A percentile compares a stretch with the other conserved stretches of the same genome.
phyloP scores from a whole-genome alignment of 2,797 vertebrate species.

The Sciurus vulgaris region DNA sequence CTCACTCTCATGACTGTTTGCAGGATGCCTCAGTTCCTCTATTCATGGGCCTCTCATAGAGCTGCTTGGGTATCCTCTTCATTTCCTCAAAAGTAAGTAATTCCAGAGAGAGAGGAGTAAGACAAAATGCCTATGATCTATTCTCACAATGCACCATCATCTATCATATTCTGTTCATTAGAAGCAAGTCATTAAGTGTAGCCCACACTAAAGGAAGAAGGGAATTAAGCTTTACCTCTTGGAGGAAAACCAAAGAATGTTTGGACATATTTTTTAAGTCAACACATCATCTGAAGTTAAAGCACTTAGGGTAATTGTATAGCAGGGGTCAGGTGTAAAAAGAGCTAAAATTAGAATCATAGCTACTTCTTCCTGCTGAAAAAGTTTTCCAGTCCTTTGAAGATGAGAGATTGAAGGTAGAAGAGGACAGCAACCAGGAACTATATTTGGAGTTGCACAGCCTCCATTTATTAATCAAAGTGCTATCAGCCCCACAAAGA shows the following conservation, averaged over 20 bases:
- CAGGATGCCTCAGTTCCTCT: background rate
- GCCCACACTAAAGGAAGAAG: background rate
- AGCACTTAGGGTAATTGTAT: background rate
- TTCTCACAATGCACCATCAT: slow-evolving; percentile 21
- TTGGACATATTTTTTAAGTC: background rate
- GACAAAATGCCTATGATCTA: background rate
- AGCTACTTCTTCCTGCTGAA: background rate
- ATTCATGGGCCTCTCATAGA: background rate
- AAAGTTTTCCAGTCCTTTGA: background rate
- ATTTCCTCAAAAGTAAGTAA: slow-evolving; percentile 3
- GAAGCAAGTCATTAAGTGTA: slow-evolving; percentile 5
- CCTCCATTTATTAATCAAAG: background rate
- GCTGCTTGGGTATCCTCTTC: background rate
- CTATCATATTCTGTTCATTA: slow-evolving; percentile 34
- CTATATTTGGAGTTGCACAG: background rate
- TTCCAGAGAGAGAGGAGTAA: background rate
- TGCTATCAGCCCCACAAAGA: background rate
- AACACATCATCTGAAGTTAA: background rate
- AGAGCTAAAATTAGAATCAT: background rate
- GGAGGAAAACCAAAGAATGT: background rate
- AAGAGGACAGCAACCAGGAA: background rate
- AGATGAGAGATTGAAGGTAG: background rate
- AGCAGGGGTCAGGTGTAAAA: background rate
- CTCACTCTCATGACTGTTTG: background rate
- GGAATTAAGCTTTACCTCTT: background rate